Evolutionary conservation across 1,140 invertebrate genomes (phyloP).

Genomic region (Littorina saxatilis): DNA sequence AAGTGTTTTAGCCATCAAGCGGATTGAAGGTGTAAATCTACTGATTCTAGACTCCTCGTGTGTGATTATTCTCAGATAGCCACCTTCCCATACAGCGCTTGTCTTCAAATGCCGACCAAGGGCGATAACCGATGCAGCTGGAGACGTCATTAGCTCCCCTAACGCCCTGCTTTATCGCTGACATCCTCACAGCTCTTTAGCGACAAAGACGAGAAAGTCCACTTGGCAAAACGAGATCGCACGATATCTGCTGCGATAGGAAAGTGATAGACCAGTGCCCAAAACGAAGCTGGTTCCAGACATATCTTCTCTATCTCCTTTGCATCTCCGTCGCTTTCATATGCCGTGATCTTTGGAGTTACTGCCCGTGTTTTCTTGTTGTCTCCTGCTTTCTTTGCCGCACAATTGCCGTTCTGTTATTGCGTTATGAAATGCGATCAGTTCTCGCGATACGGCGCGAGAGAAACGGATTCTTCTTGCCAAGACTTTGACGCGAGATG

Average conservation of each 20-base stretch:
- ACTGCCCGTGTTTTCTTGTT: background rate
- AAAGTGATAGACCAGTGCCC: slow-evolving; percentile 17
- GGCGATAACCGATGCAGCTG: slow-evolving; percentile 27
- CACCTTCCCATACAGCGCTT: slow-evolving; percentile 5
- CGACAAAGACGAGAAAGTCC: slow-evolving; percentile 1
- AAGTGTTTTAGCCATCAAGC: too few relatives aligned
- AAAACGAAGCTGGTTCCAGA: slow-evolving; percentile 15
- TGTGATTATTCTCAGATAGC: slow-evolving; percentile 9
- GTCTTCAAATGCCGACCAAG: slow-evolving; percentile 28
- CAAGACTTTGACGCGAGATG: too few relatives aligned
- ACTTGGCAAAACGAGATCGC: slow-evolving; percentile 4
- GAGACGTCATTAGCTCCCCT: slow-evolving; percentile 30
- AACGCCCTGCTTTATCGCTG: slow-evolving; percentile 18
- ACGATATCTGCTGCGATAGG: background rate
- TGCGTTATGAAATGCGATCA: slow-evolving; percentile 12
- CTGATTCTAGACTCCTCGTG: too few relatives aligned
- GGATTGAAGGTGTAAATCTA: too few relatives aligned
- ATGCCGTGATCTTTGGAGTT: slow-evolving; percentile 1
- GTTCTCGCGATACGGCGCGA: background rate
- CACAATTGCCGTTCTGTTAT: slow-evolving; percentile 4
- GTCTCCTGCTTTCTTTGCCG: background rate
- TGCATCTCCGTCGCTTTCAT: background rate
- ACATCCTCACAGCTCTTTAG: slow-evolving; percentile 31
- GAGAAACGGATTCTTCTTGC: too few relatives aligned
- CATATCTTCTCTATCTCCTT: slow-evolving; percentile 1